Evolutionary conservation across 2,113 vertebrate genomes (phyloP).

Genomic region (Elephantulus edwardii): DNA sequence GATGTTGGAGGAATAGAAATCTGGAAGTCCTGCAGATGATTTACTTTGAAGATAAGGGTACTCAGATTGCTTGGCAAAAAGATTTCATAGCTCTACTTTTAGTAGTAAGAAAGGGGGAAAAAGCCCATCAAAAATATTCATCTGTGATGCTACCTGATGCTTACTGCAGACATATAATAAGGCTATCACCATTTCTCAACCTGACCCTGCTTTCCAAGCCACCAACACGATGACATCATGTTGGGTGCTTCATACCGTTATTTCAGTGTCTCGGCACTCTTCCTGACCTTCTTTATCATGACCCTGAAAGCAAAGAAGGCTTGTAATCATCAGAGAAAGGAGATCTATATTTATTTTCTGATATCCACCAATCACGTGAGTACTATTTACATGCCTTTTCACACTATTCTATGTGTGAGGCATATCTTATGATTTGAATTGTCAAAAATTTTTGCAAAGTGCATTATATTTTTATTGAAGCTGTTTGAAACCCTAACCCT

Average conservation of each 20-base stretch:
- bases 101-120: constrained; percentile 2
- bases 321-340: neutral
- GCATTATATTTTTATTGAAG: neutral
- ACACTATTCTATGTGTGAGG: neutral
- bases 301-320: neutral
- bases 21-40: neutral
- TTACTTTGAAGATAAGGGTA: constrained; percentile 26
- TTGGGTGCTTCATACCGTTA: neutral
- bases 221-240: neutral
- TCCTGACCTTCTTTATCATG: neutral
- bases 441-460: neutral
- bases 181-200: constrained; percentile 19
- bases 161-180: neutral
- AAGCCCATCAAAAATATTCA: neutral
- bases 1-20: constrained; percentile 44
- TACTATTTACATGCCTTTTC: neutral
- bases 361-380: neutral
- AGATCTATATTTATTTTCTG: neutral
- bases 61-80: constrained; percentile 43
- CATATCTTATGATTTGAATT: neutral
- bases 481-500: neutral
- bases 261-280: neutral
- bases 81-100: neutral
- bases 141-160: constrained; percentile 6
- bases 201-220: neutral